Evolutionary conservation across 1,140 invertebrate species (phyloP), one percentile per base, ranked within the genome.

Genomic region (Diachasmimorpha longicaudata): DNA sequence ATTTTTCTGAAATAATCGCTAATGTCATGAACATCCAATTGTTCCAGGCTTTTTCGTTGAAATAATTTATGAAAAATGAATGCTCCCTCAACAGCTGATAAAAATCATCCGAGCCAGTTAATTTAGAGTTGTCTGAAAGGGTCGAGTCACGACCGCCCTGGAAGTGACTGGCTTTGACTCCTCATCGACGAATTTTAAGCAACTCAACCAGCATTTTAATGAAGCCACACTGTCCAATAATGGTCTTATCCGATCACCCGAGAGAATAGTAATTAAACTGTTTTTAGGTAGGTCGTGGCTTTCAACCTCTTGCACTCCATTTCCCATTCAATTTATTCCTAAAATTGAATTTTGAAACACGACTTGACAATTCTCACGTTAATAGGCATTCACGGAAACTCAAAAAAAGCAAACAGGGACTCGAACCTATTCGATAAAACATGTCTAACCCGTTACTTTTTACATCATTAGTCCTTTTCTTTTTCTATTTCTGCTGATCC

Each of bases 151-250:
- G 72, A 55, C 37, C 16, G 31, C 13, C 19, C 16, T 58, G 23
- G 21, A 46, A 23, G 25, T 23, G 5, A 25, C n/a, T 37, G 55
- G 23, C 10, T 55, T 58, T 13, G 37, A 55, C 25, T 19, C 36
- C 68, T 37, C 25, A 19, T 73, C 37, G 36, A 67, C 67, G 72
- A 74, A 74, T 68, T 74, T 74, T 52, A 74, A 74, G 44, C 58
- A 21, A 25, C 14, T 21, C 11, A 52, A 16, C n/a, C 23, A 70
- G 79, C 80, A 80, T 80, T 63, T 79, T 80, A 79, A 80, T 80
- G 78, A 79, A 70, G 39, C 76, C 75, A 42, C 58, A 67, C 13
- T 46, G 68, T 44, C 58, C 70, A 77, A 78, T 75, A 70, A 79
- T 72, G 70, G 31, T 31, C 21, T 63, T 66, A 76, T 72, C 67